Percentiles rank a stretch among this genome's conserved stretches.
Evolutionary conservation across 2,797 vertebrate species (phyloP).

Genomic region (Vespertilio murinus): DNA sequence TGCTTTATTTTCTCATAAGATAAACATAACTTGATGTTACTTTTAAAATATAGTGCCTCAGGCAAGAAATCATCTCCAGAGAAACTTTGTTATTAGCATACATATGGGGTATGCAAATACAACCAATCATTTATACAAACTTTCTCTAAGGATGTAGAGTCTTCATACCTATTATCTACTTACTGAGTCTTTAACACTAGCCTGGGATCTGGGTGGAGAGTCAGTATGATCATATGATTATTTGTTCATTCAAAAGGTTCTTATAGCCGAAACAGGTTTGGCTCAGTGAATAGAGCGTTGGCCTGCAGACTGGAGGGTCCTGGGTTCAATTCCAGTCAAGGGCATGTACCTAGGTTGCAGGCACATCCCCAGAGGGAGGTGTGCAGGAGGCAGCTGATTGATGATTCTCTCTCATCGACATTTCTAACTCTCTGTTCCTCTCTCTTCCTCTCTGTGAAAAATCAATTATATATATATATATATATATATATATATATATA

Average conservation of each 20-base stretch:
- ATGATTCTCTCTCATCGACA: no score
- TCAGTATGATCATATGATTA: neutral
- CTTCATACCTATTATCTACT: neutral
- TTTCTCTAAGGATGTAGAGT: constrained; percentile 46
- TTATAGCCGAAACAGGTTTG: no score
- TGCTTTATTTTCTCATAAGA: constrained; percentile 55
- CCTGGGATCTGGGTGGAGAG: neutral
- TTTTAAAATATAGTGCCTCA: constrained; percentile 49
- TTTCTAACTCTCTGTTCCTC: no score
- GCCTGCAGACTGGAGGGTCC: no score
- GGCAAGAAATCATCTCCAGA: constrained; percentile 48
- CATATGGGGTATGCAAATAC: constrained; percentile 63
- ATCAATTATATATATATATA: no score
- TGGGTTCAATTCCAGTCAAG: no score
- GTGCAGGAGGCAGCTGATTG: no score
- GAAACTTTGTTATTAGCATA: constrained; percentile 70
- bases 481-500: no score
- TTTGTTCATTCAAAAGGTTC: constrained; percentile 20
- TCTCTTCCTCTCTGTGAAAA: no score
- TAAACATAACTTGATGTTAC: constrained; percentile 63
- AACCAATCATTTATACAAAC: constrained; percentile 39
- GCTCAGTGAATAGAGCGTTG: no score
- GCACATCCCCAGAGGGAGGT: no score
- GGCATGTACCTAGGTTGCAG: no score
- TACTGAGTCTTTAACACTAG: constrained; percentile 8